Conservation (phyloP, 2,797 vertebrate species). For the Pteropus rufus region DNA sequence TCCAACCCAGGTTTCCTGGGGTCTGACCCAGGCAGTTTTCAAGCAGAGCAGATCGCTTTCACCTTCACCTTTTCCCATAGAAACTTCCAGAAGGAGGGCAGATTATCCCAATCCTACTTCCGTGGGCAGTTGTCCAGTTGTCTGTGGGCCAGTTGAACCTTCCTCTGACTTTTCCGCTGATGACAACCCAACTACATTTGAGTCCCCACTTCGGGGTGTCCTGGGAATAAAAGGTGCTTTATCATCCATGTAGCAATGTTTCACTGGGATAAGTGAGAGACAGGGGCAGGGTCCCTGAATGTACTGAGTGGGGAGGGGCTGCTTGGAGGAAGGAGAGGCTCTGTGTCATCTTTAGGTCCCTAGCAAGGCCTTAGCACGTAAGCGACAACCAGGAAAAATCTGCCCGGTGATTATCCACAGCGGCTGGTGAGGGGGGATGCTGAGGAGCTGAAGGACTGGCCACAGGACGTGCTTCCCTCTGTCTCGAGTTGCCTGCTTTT, state of each 20-base stretch:
- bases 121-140: not conserved
- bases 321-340: not conserved
- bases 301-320: not conserved
- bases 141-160: not conserved
- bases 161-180: not conserved
- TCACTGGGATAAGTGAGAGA: too few species aligned
- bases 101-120: not conserved
- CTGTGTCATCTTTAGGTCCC: too few species aligned
- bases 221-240: not conserved
- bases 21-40: not conserved
- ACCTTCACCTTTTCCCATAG: not conserved
- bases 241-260: not conserved
- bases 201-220: not conserved
- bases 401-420: too few species aligned
- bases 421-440: rapidly evolving
- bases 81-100: not conserved
- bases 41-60: not conserved
- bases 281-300: rapidly evolving
- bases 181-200: not conserved
- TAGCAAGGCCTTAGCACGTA: not conserved
- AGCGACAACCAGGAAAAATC: not conserved
- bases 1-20: not conserved
- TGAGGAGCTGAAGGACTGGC: not conserved
- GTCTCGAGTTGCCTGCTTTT: not conserved
- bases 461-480: not conserved